phyloP scores from a whole-genome alignment of 2,797 vertebrate species.

The Crenuchus spilurus region DNA sequence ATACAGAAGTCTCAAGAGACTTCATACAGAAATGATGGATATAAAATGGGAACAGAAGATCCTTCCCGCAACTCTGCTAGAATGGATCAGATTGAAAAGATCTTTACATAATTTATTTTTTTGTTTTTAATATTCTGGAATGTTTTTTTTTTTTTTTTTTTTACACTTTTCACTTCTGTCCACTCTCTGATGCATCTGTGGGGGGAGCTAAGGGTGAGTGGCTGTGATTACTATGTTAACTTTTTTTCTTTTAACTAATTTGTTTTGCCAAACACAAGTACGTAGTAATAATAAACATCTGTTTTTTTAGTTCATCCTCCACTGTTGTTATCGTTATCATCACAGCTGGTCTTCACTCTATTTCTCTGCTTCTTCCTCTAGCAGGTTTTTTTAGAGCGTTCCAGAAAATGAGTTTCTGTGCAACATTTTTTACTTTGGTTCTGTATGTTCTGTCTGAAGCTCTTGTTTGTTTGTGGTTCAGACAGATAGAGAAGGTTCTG shows the following conservation, averaged over 20 bases:
- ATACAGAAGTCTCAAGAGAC: conserved; percentile 68
- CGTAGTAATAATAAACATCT: conserved; percentile 17
- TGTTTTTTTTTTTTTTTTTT: no score
- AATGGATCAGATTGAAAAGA: no score
- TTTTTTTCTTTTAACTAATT: no score
- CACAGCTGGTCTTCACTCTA: conserved; percentile 16
- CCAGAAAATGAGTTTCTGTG: conserved; percentile 71
- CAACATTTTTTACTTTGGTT: conserved; percentile 72
- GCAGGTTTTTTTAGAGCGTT: conserved; percentile 67
- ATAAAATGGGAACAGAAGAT: conserved; percentile 58
- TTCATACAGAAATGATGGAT: conserved; percentile 71
- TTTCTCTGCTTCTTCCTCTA: conserved; percentile 10
- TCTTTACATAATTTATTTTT: no score
- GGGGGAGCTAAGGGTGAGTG: no score
- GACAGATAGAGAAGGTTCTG: conserved; percentile 50
- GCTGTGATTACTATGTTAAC: no score
- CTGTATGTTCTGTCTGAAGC: conserved; percentile 59
- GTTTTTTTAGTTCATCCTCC: conserved; percentile 1
- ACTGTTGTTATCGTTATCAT: background rate
- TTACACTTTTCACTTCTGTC: no score
- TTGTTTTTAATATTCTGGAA: no score
- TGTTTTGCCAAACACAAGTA: no score
- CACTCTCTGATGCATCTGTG: no score
- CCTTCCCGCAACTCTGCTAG: no score
- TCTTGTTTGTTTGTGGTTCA: conserved; percentile 63